A percentile compares a stretch with the other conserved stretches of the same genome.
Evolutionary conservation across 2,888 invertebrate species (phyloP).

Genomic region (Microplitis deprimator): DNA sequence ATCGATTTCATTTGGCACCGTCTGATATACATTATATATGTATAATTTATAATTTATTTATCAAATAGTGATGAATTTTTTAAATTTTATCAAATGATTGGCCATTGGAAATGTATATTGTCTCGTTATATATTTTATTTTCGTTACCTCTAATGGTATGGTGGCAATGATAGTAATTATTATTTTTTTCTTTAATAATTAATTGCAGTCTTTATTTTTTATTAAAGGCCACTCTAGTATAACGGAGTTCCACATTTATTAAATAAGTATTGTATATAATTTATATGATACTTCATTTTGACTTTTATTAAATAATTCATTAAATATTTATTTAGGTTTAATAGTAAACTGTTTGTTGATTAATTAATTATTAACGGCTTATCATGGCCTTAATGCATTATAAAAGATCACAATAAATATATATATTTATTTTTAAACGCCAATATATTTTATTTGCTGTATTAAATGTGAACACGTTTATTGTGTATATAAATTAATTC

Average conservation of each 20-base stretch:
- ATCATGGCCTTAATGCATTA: constrained; percentile 48
- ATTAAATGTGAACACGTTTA: constrained; percentile 36
- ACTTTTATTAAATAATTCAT: constrained; percentile 13
- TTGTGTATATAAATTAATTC: constrained; percentile 36
- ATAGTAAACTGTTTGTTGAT: constrained; percentile 13
- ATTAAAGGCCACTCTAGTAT: constrained; percentile 65
- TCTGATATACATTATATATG: neutral
- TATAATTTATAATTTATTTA: neutral
- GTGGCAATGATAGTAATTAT: constrained; percentile 44
- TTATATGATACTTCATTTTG: constrained; percentile 30
- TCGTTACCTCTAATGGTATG: constrained; percentile 24
- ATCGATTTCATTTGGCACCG: too few species aligned
- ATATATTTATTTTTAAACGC: constrained; percentile 44
- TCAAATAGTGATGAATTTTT: neutral
- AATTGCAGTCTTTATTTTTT: constrained; percentile 64
- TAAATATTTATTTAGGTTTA: constrained; percentile 6
- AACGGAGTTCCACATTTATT: constrained; percentile 33
- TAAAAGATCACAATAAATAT: constrained; percentile 52
- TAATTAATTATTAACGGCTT: constrained; percentile 36
- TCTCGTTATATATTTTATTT: constrained; percentile 37
- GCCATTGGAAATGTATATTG: constrained; percentile 48
- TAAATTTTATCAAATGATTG: neutral
- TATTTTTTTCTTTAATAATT: constrained; percentile 49
- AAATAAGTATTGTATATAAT: constrained; percentile 30
- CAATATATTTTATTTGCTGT: constrained; percentile 31